Conservation (phyloP, 2,888 invertebrate genomes). For the Smittia sp. region DNA sequence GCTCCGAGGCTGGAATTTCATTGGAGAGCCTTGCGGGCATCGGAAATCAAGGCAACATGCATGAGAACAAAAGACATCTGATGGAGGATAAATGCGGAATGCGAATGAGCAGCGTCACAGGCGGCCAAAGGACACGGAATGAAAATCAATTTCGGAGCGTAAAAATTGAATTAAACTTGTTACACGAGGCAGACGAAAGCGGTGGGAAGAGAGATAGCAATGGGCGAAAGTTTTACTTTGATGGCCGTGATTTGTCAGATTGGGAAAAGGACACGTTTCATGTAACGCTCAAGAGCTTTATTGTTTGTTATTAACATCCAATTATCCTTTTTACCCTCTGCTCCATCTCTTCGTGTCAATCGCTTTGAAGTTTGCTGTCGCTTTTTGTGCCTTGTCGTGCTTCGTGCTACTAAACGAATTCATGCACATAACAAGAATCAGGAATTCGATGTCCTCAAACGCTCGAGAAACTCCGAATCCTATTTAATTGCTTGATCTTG, state of each 20-base stretch:
- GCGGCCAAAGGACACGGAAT: too few relatives aligned
- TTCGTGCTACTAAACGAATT: background rate
- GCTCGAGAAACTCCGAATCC: too few relatives aligned
- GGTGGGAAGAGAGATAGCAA: background rate
- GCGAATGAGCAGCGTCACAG: background rate
- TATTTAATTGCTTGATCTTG: too few relatives aligned
- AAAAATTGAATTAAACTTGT: constrained; percentile 25
- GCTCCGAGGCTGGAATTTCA: too few relatives aligned
- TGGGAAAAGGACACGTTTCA: constrained; percentile 2
- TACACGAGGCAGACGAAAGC: background rate
- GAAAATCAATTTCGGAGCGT: background rate
- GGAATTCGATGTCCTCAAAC: too few relatives aligned
- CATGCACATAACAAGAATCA: too few relatives aligned
- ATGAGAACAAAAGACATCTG: too few relatives aligned
- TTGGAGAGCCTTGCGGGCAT: too few relatives aligned
- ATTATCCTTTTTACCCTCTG: constrained; percentile 7
- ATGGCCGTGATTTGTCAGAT: constrained; percentile 12
- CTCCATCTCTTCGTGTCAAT: background rate
- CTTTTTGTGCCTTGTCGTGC: background rate
- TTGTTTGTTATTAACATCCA: constrained; percentile 14
- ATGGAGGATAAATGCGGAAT: background rate
- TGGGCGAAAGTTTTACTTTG: background rate
- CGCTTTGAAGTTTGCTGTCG: background rate
- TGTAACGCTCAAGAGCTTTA: constrained; percentile 15
- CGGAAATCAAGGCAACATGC: too few relatives aligned